phyloP scores from a whole-genome alignment of 2,888 invertebrate genomes.

The Strigamia crassipes region DNA sequence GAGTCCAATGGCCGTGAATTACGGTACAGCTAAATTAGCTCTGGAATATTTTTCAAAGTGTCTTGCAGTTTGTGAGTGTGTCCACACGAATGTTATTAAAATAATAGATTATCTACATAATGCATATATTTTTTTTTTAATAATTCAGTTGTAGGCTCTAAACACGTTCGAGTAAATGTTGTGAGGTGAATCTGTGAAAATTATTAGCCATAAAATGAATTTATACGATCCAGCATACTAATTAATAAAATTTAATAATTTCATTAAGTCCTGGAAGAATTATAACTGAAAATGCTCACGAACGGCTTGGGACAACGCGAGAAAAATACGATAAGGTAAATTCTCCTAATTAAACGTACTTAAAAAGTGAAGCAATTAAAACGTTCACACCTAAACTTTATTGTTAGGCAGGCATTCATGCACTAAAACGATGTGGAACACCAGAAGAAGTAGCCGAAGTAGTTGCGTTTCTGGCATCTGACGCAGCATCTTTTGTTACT shows the following conservation, averaged over 20 bases:
- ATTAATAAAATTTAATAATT: conserved; percentile 38
- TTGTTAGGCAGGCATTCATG: background rate
- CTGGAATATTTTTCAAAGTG: background rate
- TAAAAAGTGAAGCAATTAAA: background rate
- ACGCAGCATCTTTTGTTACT: conserved; percentile 33
- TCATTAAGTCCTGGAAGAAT: conserved; percentile 4
- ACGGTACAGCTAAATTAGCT: background rate
- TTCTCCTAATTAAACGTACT: background rate
- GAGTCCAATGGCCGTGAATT: background rate
- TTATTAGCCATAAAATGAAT: conserved; percentile 25
- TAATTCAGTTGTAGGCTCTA: background rate
- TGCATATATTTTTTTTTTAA: background rate
- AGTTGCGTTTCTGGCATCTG: conserved; percentile 29
- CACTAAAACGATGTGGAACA: background rate
- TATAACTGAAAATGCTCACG: background rate
- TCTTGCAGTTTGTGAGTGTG: background rate
- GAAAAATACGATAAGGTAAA: background rate
- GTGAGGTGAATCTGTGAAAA: conserved; percentile 24
- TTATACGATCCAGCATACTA: conserved; percentile 6
- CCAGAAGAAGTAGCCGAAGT: conserved; percentile 22
- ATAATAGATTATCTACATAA: background rate
- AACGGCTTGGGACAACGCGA: background rate
- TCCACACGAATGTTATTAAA: background rate
- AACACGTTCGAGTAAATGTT: conserved; percentile 18
- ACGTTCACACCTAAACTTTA: background rate